Base-by-base conservation (phyloP, 1,140 invertebrate genomes). In the Condylostylus longicornis region DNA sequence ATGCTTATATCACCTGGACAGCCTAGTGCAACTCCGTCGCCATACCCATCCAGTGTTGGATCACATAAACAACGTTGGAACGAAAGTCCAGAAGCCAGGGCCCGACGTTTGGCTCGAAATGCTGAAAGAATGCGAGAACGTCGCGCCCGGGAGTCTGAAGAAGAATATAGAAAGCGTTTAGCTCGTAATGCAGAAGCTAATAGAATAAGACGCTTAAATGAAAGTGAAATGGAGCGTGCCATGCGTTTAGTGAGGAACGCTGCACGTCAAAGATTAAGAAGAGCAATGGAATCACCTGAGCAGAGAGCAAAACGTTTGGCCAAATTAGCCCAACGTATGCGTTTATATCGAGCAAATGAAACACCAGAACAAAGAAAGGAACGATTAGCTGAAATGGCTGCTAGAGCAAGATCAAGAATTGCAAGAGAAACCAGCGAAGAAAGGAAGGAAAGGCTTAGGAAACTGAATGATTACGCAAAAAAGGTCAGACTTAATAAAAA, bases 311-410 rank as follows among this genome's bases (percentile, higher is more conserved):
- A 53, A 25, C 58, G 69, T 4, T 38, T 70, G 20, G 57, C 63
- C 12, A 70, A 67, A 38, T 41, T 70, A 18, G 62, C 69, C 4
- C 54, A 62, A 28, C 41, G 57, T n/a, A 59, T 59, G 54, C 49
- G 57, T 30, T 49, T 53, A 42, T 57, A 60, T 34, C 35, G 57
- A 14, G 51, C 55, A 28, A 59, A 50, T 34, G 69, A 71, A 43
- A 63, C 64, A 12, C 48, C 50, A 13, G 65, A 70, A 25, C 66
- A 70, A 39, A 54, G 67, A 21, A 61, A 63, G 21, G 51, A 53
- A 6, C 56, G 69, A 0, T 47, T 71, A 19, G 57, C 66, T 5
- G 59, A 66, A 29, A 69, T 70, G 67, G 68, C 68, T n/a, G 64
- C 61, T 12, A 36, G 57, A 13, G 57, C 57, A 18, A 55, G 68